Percentiles rank a stretch among this genome's conserved stretches.
Evolutionary conservation across 2,797 vertebrate species (phyloP).

Genomic region (Eleutherodactylus coqui): DNA sequence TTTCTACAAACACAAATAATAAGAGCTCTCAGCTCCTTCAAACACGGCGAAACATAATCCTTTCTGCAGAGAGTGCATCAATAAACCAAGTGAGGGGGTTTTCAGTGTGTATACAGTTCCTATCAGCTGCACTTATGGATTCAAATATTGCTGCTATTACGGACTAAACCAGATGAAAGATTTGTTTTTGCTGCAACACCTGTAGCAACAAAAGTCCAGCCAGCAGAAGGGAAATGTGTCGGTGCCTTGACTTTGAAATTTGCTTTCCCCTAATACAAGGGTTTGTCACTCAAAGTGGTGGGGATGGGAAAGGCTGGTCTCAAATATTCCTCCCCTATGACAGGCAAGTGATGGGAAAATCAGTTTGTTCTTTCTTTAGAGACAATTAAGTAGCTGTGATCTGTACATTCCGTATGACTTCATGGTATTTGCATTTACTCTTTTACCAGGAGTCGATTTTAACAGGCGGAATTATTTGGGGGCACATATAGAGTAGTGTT

Average conservation of each 20-base stretch:
- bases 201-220: conserved; percentile 71
- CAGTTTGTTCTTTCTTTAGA: conserved; percentile 33
- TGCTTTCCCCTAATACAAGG: conserved; percentile 65
- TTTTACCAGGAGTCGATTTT: neutral
- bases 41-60: conserved; percentile 73
- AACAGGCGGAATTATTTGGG: neutral
- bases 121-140: conserved; percentile 67
- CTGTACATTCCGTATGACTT: conserved; percentile 12
- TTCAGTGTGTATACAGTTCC: conserved; percentile 63
- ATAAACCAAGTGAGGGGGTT: conserved; percentile 65
- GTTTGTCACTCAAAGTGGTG: conserved; percentile 70
- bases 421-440: conserved; percentile 1
- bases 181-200: conserved; percentile 73
- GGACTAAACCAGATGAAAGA: conserved; percentile 66
- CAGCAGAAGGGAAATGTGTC: conserved; percentile 66
- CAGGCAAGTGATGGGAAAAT: conserved; percentile 58
- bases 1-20: conserved; percentile 77
- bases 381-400: conserved; percentile 44
- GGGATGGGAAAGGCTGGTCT: conserved; percentile 57
- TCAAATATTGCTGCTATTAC: conserved; percentile 71
- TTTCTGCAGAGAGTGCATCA: conserved; percentile 67
- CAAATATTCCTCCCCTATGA: conserved; percentile 57
- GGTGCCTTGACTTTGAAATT: conserved; percentile 71
- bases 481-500: neutral
- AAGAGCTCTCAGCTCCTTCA: conserved; percentile 71